phyloP scores from a whole-genome alignment of 2,797 vertebrate species.

The Peromyscus eremicus region DNA sequence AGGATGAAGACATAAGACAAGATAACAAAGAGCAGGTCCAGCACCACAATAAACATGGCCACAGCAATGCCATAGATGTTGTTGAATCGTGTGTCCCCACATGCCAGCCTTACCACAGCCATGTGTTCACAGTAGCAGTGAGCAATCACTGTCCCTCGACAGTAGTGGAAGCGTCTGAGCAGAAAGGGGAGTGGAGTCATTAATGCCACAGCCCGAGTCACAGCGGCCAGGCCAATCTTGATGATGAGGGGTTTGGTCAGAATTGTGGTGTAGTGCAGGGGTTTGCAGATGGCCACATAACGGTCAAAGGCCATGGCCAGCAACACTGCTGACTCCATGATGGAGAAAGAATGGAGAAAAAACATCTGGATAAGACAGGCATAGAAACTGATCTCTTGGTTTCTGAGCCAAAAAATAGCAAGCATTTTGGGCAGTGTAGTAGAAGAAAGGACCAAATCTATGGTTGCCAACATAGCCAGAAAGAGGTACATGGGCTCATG shows the following conservation, averaged over 20 bases:
- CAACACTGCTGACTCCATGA: conserved; percentile 78
- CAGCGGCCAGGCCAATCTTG: conserved; percentile 74
- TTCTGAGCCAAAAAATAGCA: conserved; percentile 79
- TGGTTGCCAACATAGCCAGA: conserved; percentile 86
- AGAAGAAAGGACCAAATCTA: conserved; percentile 86
- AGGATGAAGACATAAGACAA: conserved; percentile 79
- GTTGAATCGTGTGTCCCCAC: conserved; percentile 84
- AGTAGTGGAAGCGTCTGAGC: conserved; percentile 82
- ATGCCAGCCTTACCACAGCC: conserved; percentile 87
- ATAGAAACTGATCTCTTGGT: conserved; percentile 70
- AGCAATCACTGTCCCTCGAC: conserved; percentile 68
- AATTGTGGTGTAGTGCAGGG: conserved; percentile 66
- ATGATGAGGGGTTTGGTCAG: conserved; percentile 65
- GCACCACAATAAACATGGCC: conserved; percentile 78
- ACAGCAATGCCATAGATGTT: conserved; percentile 85
- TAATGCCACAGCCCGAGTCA: conserved; percentile 69
- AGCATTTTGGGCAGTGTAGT: conserved; percentile 87
- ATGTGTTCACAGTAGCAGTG: conserved; percentile 88
- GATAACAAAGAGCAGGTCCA: conserved; percentile 72
- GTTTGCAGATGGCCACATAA: conserved; percentile 83
- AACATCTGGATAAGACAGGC: conserved; percentile 89
- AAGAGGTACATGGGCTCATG: conserved; percentile 85
- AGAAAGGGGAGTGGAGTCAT: conserved; percentile 83
- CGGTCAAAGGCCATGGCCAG: conserved; percentile 87
- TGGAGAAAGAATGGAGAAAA: conserved; percentile 84